These are phyloP conservation scores for Augochlora pura DNA, from an alignment of 1,140 invertebrate species.

Conservation along the genomic window DNA sequence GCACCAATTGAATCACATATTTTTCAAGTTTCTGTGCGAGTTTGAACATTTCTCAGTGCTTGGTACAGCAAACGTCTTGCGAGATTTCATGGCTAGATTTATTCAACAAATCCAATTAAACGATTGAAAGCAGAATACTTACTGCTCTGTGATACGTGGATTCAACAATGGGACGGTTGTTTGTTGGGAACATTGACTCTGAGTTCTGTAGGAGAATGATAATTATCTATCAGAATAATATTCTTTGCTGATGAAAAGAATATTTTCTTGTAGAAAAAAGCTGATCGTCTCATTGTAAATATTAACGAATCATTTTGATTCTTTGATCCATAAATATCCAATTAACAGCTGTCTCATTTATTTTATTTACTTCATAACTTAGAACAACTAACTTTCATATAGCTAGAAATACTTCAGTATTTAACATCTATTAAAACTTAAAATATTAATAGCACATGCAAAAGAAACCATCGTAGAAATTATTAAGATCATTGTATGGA, in stretches of 20 bases:
- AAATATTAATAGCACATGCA: slow-evolving; percentile 46
- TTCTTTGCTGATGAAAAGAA: slow-evolving; percentile 2
- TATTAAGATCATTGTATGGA: slow-evolving; percentile 58
- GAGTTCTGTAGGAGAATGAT: neutral
- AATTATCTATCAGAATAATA: neutral
- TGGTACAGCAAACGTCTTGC: slow-evolving; percentile 56
- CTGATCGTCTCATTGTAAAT: neutral
- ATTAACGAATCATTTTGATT: slow-evolving; percentile 18
- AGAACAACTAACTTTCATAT: slow-evolving; percentile 61
- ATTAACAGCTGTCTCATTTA: slow-evolving; percentile 60
- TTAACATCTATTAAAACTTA: slow-evolving; percentile 62
- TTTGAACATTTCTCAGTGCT: slow-evolving; percentile 61
- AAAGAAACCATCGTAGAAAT: slow-evolving; percentile 50
- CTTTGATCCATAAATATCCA: slow-evolving; percentile 18
- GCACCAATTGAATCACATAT: slow-evolving; percentile 43
- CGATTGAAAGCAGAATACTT: slow-evolving; percentile 56
- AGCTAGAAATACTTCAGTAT: slow-evolving; percentile 67
- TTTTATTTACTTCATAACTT: slow-evolving; percentile 63
- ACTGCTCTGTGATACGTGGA: slow-evolving; percentile 71
- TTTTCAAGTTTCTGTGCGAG: slow-evolving; percentile 47
- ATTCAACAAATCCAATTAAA: slow-evolving; percentile 56
- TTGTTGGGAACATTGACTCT: slow-evolving; percentile 35
- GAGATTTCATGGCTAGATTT: slow-evolving; percentile 63
- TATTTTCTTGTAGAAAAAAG: slow-evolving; percentile 7
- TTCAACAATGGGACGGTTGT: slow-evolving; percentile 67